Evolutionary conservation across 2,888 invertebrate species (phyloP), one percentile per base, ranked within the genome.

Genomic region (Macrostomum cliftonense): DNA sequence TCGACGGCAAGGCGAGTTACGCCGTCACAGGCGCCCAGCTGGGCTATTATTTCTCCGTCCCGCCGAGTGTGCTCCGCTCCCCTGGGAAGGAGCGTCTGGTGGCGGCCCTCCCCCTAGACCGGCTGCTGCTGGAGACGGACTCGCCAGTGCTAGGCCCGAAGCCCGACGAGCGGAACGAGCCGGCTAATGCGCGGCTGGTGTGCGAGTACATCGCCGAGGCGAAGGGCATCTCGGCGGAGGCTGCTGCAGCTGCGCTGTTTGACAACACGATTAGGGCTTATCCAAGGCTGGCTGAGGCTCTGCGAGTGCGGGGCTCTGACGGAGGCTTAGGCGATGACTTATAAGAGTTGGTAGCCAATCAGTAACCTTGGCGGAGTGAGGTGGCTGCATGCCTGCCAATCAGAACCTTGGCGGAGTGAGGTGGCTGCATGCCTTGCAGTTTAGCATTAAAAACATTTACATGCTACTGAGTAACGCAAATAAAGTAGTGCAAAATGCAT

Each of bases 111-210:
- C 72, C 73, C 1, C 46, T 71, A 1, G 64, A 65, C 7, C 61
- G 62, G 38, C 56, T 73, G 2, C 54, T 72, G n/a, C 54, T 73
- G 28, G 73, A 73, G 56, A 72, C 71, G 5, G 73, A 73, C 52
- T 69, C 71, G 0, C 73, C 73, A 2, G 72, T 70, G 7, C 59
- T 73, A 2, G 71, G 70, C 12, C 69, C 70, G 5, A 59, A 58
- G 19, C 53, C 54, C 17, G 57, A 68, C 64, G 61, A 55, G 12
- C 51, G 67, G 44, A 71, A 71, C 55, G 65, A 60, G 38, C 71
- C 71, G 5, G 50, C 57, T 1, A 71, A 71, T 54, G 57, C 68
- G 7, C 21, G 28, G 1, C 53, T 70, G 5, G 62, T 65, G 2
- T 68, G 68, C 53, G 61, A 71, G 46, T 63, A 65, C 48, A 63